Base-by-base conservation (phyloP, 1,140 invertebrate species). In the Caenorhabditis remanei region DNA sequence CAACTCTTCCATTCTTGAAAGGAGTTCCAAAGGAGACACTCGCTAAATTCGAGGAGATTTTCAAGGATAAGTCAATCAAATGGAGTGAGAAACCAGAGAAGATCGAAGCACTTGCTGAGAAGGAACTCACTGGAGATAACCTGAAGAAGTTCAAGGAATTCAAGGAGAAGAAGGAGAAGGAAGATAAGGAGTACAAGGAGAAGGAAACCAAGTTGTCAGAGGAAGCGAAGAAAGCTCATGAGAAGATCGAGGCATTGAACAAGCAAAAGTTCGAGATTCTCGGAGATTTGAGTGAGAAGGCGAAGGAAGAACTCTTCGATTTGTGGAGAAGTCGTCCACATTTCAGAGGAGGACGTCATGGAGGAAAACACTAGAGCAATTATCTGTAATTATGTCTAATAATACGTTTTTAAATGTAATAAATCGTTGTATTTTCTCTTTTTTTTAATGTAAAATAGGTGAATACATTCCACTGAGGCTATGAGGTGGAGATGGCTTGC, bases 101-200 rank as follows among this genome's bases (percentile, higher is more conserved):
- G 85, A 82, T 82, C 19, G 53, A 86, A 14, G 85, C 58, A n/a
- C 67, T 86, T 53, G 85, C 85, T 86, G 67, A 86, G 48, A 86
- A 86, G 85, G 63, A 55, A 58, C 75, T 86, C 7, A 24, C 65
- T 40, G 85, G 85, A n/a, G 85, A 86, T 43, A 61, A 65, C 43
- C 50, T 86, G 75, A 82, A 75, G 40, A 65, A 86, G 24, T 86
- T 86, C 71, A 50, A 86, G 21, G 58, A 86, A 32, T 79, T 86
- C 67, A 50, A 86, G 40, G 85, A 86, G 85, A 86, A 79, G 61
- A 86, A 48, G 32, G 56, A 85, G 24, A 50, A 65, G 61, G 32
- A 86, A 19, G 50, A 58, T 40, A 55, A 50, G 48, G 67, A 79
- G 56, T 86, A 65, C 85, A 86, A 79, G 67, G 67, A 79, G 71